A percentile compares a stretch with the other conserved stretches of the same genome.
phyloP scores from a whole-genome alignment of 2,797 vertebrate genomes.

The Furcifer pardalis region DNA sequence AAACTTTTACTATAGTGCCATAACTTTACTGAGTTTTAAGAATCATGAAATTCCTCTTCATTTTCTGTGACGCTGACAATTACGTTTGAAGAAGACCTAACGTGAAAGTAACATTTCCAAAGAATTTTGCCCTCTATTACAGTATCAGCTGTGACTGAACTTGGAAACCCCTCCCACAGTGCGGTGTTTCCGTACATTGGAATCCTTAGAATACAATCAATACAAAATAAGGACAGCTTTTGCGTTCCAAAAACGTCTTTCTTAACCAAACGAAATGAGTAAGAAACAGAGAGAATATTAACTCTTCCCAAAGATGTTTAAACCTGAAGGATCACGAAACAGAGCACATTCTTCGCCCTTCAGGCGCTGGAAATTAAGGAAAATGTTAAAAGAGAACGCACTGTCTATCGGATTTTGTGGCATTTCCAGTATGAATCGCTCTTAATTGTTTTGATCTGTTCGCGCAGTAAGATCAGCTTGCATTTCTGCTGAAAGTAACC shows the following conservation, averaged over 20 bases:
- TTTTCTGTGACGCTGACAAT: constrained; percentile 10
- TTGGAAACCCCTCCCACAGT: neutral
- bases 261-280: neutral
- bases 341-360: neutral
- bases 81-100: constrained; percentile 14
- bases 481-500: neutral
- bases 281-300: constrained; percentile 8
- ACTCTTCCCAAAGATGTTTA: neutral
- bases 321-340: neutral
- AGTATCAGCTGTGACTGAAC: neutral
- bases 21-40: constrained; percentile 2
- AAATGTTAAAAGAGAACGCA: neutral
- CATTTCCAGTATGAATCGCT: constrained; percentile 20
- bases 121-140: constrained; percentile 1
- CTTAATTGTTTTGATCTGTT: constrained; percentile 16
- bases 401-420: neutral
- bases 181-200: neutral
- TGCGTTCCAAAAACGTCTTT: neutral
- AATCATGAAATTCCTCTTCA: neutral
- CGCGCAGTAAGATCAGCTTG: constrained; percentile 4
- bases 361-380: neutral
- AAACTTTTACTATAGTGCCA: neutral
- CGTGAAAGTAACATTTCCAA: neutral
- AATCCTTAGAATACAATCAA: constrained; percentile 1
- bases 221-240: neutral